Base-by-base conservation (phyloP, 2,888 invertebrate species). In the Tipula lateralis region DNA sequence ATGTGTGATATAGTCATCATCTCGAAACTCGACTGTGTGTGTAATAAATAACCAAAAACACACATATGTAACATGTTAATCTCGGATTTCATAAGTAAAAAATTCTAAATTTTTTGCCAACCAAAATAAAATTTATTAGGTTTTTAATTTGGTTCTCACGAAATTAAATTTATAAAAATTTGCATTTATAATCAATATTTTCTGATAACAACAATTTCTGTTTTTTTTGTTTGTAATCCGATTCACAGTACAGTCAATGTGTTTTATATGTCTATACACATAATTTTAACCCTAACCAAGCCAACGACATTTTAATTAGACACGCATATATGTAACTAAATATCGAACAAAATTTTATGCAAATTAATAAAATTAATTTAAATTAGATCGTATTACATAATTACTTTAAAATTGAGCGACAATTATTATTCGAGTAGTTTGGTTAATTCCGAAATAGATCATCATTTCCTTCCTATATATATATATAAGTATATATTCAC, bases 131-230 rank as follows among this genome's bases (percentile, higher is more conserved):
- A 66, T 66, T 66, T 66, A 66, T 66, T 66, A 24, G 24, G 13
- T 66, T 66, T 66, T 66, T 66, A 66, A 24, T 66, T 66, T 66
- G 66, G 66, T 66, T 66, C 66, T 66, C 66, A 66, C 66, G 66
- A 66, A 66, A 66, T 66, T 66, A 66, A 66, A 44, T 9, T 24
- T 66, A 9, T 9, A 24, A 66, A 7, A 66, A 24, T 66, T 66
- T 66, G 66, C 66, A 12, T 66, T 66, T 66, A 66, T 66, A 66
- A 24, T 66, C 66, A 66, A 66, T 66, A 66, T 24, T 44, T 19
- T 66, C n/a, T 24, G 66, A 66, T 66, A 66, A 24, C 66, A 66
- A 24, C 66, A 24, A 44, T n/a, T 44, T 44, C 32, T 36, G 9
- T 36, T 36, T 6, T 36, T 4, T 6, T 36, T 36, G 36, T 32